phyloP scores from a whole-genome alignment of 1,140 invertebrate species.

The Drosophila oshimai region DNA sequence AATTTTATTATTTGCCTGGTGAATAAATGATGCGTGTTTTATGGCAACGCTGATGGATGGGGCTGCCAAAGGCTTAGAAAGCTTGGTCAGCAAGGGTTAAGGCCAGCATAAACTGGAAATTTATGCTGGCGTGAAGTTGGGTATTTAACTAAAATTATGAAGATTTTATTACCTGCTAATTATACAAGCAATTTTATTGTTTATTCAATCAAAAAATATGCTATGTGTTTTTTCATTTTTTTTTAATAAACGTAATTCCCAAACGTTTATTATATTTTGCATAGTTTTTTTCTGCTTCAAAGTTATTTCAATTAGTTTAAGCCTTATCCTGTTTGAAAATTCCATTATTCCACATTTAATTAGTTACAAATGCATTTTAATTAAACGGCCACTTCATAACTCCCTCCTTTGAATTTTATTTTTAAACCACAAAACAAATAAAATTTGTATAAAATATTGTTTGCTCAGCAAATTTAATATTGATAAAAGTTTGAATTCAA shows the following conservation, averaged over 20 bases:
- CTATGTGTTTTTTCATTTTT: no score
- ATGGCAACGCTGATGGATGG: constrained; percentile 44
- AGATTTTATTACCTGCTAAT: background rate
- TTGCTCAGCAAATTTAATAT: constrained; percentile 18
- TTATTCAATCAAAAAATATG: background rate
- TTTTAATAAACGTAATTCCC: background rate
- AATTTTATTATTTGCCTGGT: constrained; percentile 57
- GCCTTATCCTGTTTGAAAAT: background rate
- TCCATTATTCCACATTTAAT: constrained; percentile 17
- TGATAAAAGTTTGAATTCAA: constrained; percentile 27
- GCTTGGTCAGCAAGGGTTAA: constrained; percentile 22
- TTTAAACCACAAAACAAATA: background rate
- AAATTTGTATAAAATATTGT: constrained; percentile 3
- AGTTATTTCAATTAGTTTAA: background rate
- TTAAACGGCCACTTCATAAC: constrained; percentile 18
- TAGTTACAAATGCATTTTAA: constrained; percentile 50
- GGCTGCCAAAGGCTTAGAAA: constrained; percentile 15
- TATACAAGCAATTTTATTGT: background rate
- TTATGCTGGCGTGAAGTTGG: constrained; percentile 6
- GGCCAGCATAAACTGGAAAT: constrained; percentile 1
- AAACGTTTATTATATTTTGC: background rate
- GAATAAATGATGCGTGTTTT: constrained; percentile 25
- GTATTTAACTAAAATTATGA: background rate
- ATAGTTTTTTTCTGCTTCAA: background rate
- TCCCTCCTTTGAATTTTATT: background rate